Base-by-base conservation (phyloP, 1,140 invertebrate species). In the Palaemon carinicauda region DNA sequence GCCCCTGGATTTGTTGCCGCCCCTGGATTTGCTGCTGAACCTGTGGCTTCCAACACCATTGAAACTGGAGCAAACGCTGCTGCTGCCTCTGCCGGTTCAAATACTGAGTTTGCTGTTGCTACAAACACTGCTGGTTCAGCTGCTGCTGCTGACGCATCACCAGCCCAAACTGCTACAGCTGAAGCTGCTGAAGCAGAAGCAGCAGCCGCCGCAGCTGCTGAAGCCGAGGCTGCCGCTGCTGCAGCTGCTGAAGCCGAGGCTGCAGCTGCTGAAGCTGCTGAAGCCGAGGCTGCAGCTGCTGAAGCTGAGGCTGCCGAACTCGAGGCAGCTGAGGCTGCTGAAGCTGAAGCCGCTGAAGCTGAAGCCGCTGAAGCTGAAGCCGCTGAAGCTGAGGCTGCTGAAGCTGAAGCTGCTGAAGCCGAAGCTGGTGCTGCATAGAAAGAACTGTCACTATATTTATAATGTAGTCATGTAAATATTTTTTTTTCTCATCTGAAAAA, bases 261-360 rank as follows among this genome's bases (percentile, higher is more conserved):
- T 10, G 69, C n/a, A 14, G 81, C 78, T 7, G 87, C 65, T 1
- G 81, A 77, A 31, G 33, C 50, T 27, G 83, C 21, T n/a, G 78
- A 51, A 17, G 52, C 24, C 24, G 27, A 41, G 7, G 75, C 41
- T 15, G 51, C 24, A n/a, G 84, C 60, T 15, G 54, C n/a, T 17
- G 88, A 54, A n/a, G 51, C 52, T n/a, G 78, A 69, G 29, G 82
- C 33, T 2, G 82, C 88, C 3, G 73, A 81, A 21, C 73, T 19
- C 21, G 54, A 53, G 0, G 74, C 60, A 15, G 82, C 54, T 77
- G 82, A 65, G n/a, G 71, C 51, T 21, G 82, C n/a, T n/a, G n/a
- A n/a, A 21, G 80, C 24, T 17, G 54, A 53, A 0, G 74, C 60
- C 17, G 82, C 54, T 77, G 82, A 65, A 31, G 71, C 51, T 21